A percentile compares a stretch with the other conserved stretches of the same genome.
Evolutionary conservation across 2,797 vertebrate species (phyloP).

Genomic region (Xiphorhynchus erythropygius): DNA sequence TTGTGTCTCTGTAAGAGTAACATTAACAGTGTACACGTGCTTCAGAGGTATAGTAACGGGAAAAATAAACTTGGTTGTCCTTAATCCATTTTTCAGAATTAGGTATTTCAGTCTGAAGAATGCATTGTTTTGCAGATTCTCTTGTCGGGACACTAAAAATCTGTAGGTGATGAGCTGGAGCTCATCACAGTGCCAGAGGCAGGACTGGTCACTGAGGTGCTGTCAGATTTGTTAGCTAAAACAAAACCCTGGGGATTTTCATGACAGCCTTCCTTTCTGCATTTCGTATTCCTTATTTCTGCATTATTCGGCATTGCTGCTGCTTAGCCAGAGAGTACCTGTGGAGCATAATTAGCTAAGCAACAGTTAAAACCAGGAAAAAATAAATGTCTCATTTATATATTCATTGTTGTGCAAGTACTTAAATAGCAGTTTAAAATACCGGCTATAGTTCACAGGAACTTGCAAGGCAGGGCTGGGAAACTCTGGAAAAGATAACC

Average conservation of each 20-base stretch:
- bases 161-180: neutral
- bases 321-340: neutral
- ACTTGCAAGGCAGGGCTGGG: neutral
- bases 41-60: neutral
- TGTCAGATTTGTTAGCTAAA: neutral
- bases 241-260: neutral
- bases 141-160: neutral
- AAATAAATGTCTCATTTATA: neutral
- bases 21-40: neutral
- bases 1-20: neutral
- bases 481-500: neutral
- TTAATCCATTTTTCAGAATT: neutral
- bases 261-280: neutral
- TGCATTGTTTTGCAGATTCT: neutral
- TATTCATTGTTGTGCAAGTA: conserved; percentile 4
- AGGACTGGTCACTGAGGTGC: neutral
- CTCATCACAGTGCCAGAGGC: neutral
- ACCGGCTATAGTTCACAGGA: neutral
- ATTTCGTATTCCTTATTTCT: neutral
- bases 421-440: neutral
- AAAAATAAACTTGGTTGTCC: neutral
- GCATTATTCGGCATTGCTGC: conserved; percentile 23
- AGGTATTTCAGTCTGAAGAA: neutral
- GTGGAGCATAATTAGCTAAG: conserved; percentile 22
- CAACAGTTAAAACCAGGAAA: neutral